These are phyloP conservation scores for Pyrrhia umbra DNA, from an alignment of 2,888 invertebrate genomes.

Conservation along the genomic window DNA sequence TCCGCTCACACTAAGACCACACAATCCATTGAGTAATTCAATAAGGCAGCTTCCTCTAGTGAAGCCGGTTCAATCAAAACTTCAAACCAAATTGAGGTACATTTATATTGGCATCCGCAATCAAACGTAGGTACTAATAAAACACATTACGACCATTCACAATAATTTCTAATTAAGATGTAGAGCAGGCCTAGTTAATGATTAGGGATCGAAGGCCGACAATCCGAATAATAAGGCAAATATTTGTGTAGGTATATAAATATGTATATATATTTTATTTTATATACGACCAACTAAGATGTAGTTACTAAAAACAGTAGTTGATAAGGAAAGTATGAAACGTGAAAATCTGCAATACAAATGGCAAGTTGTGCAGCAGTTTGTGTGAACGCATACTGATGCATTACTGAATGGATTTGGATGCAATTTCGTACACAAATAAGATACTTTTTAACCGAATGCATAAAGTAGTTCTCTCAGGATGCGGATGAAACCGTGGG, in stretches of 20 bases:
- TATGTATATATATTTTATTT: too few relatives aligned
- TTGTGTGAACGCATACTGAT: too few relatives aligned
- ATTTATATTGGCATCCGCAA: slow-evolving; percentile 72
- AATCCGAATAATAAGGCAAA: slow-evolving; percentile 5
- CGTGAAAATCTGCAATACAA: too few relatives aligned
- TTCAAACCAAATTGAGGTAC: slow-evolving; percentile 61
- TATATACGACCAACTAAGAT: too few relatives aligned
- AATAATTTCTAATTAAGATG: slow-evolving; percentile 74
- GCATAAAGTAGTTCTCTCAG: too few relatives aligned
- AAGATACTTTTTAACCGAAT: too few relatives aligned
- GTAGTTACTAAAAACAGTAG: too few relatives aligned
- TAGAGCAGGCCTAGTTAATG: slow-evolving; percentile 28
- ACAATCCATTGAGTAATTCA: slow-evolving; percentile 64
- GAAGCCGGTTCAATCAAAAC: slow-evolving; percentile 70
- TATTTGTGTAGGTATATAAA: slow-evolving; percentile 20
- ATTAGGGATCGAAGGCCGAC: slow-evolving; percentile 25
- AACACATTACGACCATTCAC: slow-evolving; percentile 70
- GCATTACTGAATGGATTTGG: too few relatives aligned
- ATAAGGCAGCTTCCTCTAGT: slow-evolving; percentile 66
- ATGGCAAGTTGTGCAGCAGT: too few relatives aligned
- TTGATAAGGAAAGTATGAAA: too few relatives aligned
- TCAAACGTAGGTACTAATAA: slow-evolving; percentile 68
- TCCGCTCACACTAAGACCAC: slow-evolving; percentile 39
- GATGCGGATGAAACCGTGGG: too few relatives aligned
- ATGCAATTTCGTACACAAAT: too few relatives aligned